Percentiles rank a stretch among this genome's conserved stretches.
Evolutionary conservation across 2,113 vertebrate genomes (phyloP).

Genomic region (Pyxicephalus adspersus): DNA sequence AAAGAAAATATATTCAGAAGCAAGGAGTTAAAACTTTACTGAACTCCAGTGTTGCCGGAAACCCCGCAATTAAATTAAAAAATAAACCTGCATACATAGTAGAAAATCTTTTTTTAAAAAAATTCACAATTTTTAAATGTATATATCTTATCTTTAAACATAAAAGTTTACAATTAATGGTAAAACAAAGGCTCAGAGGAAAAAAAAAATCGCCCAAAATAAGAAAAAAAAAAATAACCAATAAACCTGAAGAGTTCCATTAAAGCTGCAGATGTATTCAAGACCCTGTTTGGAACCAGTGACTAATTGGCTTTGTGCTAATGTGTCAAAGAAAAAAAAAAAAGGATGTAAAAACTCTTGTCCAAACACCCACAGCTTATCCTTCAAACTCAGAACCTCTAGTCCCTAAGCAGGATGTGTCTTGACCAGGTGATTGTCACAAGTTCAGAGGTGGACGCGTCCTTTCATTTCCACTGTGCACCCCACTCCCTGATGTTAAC

Average conservation of each 20-base stretch:
- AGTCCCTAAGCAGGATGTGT: constrained; percentile 74
- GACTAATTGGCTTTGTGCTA: constrained; percentile 91
- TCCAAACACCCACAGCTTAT: constrained; percentile 86
- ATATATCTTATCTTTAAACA: constrained; percentile 92
- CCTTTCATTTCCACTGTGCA: constrained; percentile 71
- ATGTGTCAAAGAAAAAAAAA: constrained; percentile 81
- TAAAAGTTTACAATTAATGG: constrained; percentile 92
- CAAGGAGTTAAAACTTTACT: constrained; percentile 59
- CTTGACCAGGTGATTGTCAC: constrained; percentile 83
- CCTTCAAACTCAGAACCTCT: constrained; percentile 67
- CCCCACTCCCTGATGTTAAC: constrained; percentile 89
- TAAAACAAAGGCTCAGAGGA: constrained; percentile 95
- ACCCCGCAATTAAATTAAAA: constrained; percentile 95
- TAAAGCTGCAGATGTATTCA: constrained; percentile 96
- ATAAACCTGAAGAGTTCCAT: constrained; percentile 85
- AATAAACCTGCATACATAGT: constrained; percentile 98
- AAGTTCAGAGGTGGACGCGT: constrained; percentile 76
- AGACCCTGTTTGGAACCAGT: constrained; percentile 93
- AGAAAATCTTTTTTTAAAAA: constrained; percentile 98
- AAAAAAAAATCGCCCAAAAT: constrained; percentile 78
- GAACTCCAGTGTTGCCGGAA: constrained; percentile 69
- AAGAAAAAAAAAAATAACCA: constrained; percentile 25
- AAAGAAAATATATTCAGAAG: constrained; percentile 56
- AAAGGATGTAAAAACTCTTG: constrained; percentile 91
- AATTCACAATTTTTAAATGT: constrained; percentile 99